Percentiles rank a stretch among this genome's conserved stretches.
These are phyloP conservation scores for Dunckerocampus dactyliophorus DNA, from an alignment of 2,113 vertebrate species.

Conservation along the genomic window DNA sequence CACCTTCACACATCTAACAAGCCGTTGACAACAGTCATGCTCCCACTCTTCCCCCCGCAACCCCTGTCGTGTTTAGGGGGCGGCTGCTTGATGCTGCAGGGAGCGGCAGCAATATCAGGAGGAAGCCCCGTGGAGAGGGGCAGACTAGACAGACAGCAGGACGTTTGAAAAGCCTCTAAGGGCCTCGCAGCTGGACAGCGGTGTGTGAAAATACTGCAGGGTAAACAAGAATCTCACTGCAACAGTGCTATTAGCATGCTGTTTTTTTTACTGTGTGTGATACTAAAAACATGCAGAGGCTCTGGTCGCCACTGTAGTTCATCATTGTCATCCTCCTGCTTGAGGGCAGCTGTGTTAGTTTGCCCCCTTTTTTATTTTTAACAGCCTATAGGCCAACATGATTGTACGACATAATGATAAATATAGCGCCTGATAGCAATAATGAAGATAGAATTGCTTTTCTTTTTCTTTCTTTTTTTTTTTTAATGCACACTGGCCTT, in stretches of 20 bases:
- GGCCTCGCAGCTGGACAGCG: slow-evolving; percentile 30
- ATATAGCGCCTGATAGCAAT: not conserved
- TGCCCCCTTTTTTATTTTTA: not conserved
- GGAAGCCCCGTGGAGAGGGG: slow-evolving; percentile 29
- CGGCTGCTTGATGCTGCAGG: slow-evolving; percentile 37
- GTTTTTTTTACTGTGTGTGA: not conserved
- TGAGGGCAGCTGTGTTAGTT: not conserved
- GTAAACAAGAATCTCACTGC: not conserved
- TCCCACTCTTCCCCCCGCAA: slow-evolving; percentile 20
- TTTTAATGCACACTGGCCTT: too few species aligned
- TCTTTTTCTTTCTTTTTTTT: not conserved
- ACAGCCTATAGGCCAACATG: not conserved
- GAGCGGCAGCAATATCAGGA: slow-evolving; percentile 32
- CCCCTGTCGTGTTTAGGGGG: not conserved
- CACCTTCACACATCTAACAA: slow-evolving; percentile 27
- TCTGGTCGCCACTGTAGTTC: not conserved
- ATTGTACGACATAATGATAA: not conserved
- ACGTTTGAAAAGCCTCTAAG: slow-evolving; percentile 31
- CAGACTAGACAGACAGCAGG: slow-evolving; percentile 33
- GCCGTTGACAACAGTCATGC: slow-evolving; percentile 28
- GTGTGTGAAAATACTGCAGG: not conserved
- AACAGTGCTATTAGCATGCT: not conserved
- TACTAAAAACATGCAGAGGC: not conserved
- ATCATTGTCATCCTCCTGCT: not conserved
- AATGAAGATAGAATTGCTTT: not conserved